A percentile compares a stretch with the other conserved stretches of the same genome.
Conservation (phyloP, 64 coral and sea anemone genomes). For the Trachythela sp. region DNA sequence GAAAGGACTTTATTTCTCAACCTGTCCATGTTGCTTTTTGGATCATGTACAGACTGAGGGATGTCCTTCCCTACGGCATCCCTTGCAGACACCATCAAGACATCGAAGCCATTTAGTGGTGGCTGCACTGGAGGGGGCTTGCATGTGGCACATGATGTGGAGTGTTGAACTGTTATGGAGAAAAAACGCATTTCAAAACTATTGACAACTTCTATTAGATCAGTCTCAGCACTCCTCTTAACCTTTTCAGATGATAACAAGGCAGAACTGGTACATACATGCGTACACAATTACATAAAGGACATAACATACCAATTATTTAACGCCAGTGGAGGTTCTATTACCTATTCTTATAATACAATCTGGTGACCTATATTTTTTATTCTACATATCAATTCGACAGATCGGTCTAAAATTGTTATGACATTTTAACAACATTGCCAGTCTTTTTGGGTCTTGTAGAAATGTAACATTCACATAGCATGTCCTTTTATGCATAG, state of each 20-base stretch:
- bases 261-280: too few relatives aligned
- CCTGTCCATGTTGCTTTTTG: background rate
- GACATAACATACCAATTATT: too few relatives aligned
- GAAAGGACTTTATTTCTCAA: background rate
- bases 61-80: background rate
- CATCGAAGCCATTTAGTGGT: background rate
- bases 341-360: too few relatives aligned
- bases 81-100: background rate
- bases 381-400: too few relatives aligned
- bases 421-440: too few relatives aligned
- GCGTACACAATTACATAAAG: too few relatives aligned
- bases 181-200: slow-evolving; percentile 4
- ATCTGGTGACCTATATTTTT: too few relatives aligned
- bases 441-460: too few relatives aligned
- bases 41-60: background rate
- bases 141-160: background rate
- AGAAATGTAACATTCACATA: too few relatives aligned
- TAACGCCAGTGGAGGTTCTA: too few relatives aligned
- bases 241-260: background rate
- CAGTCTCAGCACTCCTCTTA: background rate
- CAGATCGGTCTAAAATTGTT: too few relatives aligned
- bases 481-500: too few relatives aligned
- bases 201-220: background rate
- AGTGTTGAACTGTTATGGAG: background rate
- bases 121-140: background rate